Evolutionary conservation across 1,140 invertebrate species (phyloP), one percentile per base, ranked within the genome.

Genomic region (Orchestia grillus): DNA sequence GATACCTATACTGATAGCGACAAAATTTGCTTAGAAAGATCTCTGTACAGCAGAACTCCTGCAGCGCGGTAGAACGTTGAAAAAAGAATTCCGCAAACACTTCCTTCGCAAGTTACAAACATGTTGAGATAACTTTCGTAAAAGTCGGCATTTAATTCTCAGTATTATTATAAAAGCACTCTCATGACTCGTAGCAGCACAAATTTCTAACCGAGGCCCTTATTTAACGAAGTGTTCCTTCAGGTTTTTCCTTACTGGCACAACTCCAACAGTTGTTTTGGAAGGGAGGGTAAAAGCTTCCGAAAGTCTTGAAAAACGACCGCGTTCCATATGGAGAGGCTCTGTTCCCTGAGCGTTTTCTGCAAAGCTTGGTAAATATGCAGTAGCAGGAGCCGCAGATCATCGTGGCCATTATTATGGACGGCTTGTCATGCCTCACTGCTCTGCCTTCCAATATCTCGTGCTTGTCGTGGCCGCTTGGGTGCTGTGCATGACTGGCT

Each of bases 281-380:
- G 11, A 77, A 77, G 62, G 62, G 28, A 77, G 62, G 62, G 62
- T 77, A 77, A 77, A 77, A 77, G 62, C 62, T 77, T 77, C 88
- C 41, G 88, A 90, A 41, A 44, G 88, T 42, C 88, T 44, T 90
- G 88, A 90, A 90, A 90, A 90, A 90, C 88, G 88, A 90, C 36
- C 41, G 41, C 88, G 88, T 90, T 90, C 88, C 88, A 44, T 90
- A 90, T 90, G 88, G 88, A 90, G 62, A 90, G 88, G 88, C 88
- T 42, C 41, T 44, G 41, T 90, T 90, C 41, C 43, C 41, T 42
- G 28, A 90, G 43, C 88, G 88, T 90, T 90, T 90, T 90, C 43
- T 90, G 88, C 88, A 44, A 90, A 42, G 88, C 88, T 90, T 36
- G n/a, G 88, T 90, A 90, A 90, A 90, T 90, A 90, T 90, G 43